Conservation (phyloP, 2,888 invertebrate genomes). For the Reticulitermes lucifugus region DNA sequence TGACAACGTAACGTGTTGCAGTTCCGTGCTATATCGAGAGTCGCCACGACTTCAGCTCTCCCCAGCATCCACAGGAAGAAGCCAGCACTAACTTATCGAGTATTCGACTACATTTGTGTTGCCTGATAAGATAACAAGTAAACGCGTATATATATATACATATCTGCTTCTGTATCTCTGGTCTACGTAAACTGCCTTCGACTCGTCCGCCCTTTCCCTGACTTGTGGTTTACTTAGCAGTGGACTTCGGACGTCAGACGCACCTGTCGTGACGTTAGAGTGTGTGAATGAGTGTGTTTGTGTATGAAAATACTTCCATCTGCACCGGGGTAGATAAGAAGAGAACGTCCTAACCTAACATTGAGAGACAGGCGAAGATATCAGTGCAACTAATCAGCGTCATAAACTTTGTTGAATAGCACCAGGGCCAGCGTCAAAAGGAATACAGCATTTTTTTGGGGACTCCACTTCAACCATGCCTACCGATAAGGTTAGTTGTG, state of each 20-base stretch:
- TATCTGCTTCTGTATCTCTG: background rate
- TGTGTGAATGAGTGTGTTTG: constrained; percentile 2
- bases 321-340: background rate
- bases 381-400: background rate
- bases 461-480: constrained; percentile 49
- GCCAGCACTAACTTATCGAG: background rate
- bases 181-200: background rate
- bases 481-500: constrained; percentile 52
- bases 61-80: background rate
- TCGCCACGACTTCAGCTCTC: background rate
- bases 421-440: background rate
- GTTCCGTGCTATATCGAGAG: constrained; percentile 11
- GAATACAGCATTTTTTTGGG: constrained; percentile 6
- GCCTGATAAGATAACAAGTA: constrained; percentile 6
- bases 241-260: constrained; percentile 1
- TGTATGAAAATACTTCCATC: background rate
- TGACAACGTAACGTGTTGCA: constrained; percentile 3
- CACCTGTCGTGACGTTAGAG: constrained; percentile 1
- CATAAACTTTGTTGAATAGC: background rate
- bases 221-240: background rate
- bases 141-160: background rate
- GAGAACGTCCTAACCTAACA: background rate
- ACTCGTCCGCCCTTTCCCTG: background rate
- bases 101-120: background rate
- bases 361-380: background rate